Base-by-base conservation (phyloP, 2,113 vertebrate genomes). In the Anolis carolinensis region DNA sequence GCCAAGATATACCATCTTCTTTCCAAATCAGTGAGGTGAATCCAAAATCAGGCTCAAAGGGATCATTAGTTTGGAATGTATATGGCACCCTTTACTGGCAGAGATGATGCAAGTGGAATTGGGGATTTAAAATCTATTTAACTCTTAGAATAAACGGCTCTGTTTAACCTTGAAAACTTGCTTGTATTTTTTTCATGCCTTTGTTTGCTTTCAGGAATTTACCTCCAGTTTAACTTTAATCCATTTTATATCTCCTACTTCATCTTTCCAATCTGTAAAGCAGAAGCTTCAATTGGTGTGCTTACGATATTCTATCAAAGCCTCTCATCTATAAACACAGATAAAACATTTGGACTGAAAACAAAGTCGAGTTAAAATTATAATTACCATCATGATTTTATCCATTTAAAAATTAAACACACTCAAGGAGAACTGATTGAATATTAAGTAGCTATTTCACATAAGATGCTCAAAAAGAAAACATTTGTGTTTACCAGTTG, bases 121-220 rank as follows among this genome's bases (percentile, higher is more conserved):
- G 59, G 63, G 79, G 80, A 91, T 50, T 90, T 91, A 86, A 94
- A 93, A 88, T 55, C 90, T 86, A 82, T 93, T 93, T 92, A 92
- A 74, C 80, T 92, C 91, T 90, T 90, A 50, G 82, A 86, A 93
- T 86, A 92, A 59, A 88, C 79, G 85, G 92, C 62, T 90, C 86
- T 83, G 71, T 87, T 95, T 92, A 93, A 93, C 81, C 89, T 94
- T 94, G 85, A 93, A 89, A 87, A 62, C 55, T 87, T 88, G 72
- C 93, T 88, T 92, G 78, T 79, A 87, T 93, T 93, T 93, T 92
- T 63, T 39, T 13, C 79, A 63, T 89, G 88, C 73, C 50, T 92
- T 95, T 88, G 70, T 94, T 95, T 94, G 86, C 88, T 93, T 93
- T 92, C 80, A 92, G 39, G 84, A 94, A 92, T 94, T 93, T 94